Evolutionary conservation across 2,888 invertebrate species (phyloP), one percentile per base, ranked within the genome.

Genomic region (Drosophila austrosaltans): DNA sequence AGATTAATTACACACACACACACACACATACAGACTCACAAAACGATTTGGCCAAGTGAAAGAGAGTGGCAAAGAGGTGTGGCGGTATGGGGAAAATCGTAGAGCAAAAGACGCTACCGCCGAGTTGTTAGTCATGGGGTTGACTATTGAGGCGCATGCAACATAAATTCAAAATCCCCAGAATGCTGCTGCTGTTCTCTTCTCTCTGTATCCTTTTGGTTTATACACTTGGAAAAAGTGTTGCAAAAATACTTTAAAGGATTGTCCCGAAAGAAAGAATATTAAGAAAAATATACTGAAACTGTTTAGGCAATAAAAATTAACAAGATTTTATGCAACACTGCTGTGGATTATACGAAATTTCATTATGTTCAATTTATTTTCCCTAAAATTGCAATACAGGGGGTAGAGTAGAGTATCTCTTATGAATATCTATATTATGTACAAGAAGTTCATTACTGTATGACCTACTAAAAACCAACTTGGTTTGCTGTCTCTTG

Each of bases 1-100:
- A 91, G 90, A 90, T 90, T 90, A 90, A 90, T 90, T 90, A 85
- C 90, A 71, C 63, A 74, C 61, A 72, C 20, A n/a, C n/a, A n/a
- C n/a, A 44, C 8, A 44, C 20, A 48, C 4, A 48, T 16, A 22
- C 48, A 48, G 48, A 48, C 48, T 48, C 48, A 48, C 61, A 69
- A 69, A 57, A 58, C 64, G 39, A 66, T 44, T 48, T 48, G 48
- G 42, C 57, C 42, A 30, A 65, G 48, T 20, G 42, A 60, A 30
- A 54, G 56, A 36, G 36, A 10, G 32, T 2, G 25, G 28, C 6
- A 32, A 30, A 30, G 30, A n/a, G 53, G 36, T 36, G 36, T 10
- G 36, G 8, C 36, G 7, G 8, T 36, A 1, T 1, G 28, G 40
- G 42, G 22, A 3, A n/a, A 8, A 36, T 7, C 36, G 12, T 20